These are phyloP conservation scores for Tetrao urogallus DNA, from an alignment of 2,113 vertebrate genomes.

Conservation along the genomic window DNA sequence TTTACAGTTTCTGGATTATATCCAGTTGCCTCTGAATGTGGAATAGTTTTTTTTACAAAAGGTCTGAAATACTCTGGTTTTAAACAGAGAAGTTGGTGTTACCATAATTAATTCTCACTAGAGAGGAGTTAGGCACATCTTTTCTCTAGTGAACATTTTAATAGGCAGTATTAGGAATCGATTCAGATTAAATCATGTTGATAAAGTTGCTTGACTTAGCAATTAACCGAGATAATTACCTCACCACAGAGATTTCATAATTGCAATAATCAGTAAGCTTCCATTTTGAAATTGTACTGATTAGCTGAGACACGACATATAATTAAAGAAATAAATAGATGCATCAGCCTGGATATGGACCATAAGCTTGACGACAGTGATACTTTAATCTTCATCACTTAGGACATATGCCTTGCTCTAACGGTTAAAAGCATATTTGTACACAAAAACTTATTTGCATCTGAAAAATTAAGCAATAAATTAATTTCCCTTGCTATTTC, in stretches of 20 bases:
- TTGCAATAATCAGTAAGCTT: constrained; percentile 21
- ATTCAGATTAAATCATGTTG: constrained; percentile 73
- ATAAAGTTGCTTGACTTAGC: constrained; percentile 70
- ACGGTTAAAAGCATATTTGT: not conserved
- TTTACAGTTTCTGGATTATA: constrained; percentile 8
- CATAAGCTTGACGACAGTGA: not conserved
- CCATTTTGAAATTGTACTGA: constrained; percentile 52
- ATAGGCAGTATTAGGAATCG: constrained; percentile 61
- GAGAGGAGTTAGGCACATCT: constrained; percentile 3
- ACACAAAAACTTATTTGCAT: not conserved
- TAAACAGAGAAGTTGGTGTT: constrained; percentile 36
- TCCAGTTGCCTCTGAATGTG: not conserved
- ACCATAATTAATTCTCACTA: constrained; percentile 32
- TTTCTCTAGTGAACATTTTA: constrained; percentile 53
- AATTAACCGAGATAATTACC: constrained; percentile 71
- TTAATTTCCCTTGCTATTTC: not conserved
- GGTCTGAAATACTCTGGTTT: not conserved
- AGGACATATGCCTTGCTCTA: not conserved
- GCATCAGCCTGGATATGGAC: not conserved
- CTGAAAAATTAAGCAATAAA: not conserved
- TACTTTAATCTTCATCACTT: not conserved
- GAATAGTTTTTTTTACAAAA: constrained; percentile 27
- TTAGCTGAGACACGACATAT: constrained; percentile 24
- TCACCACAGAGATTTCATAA: constrained; percentile 62
- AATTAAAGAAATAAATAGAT: constrained; percentile 31